Conservation (phyloP, 2,113 vertebrate genomes). For the Heloderma charlesbogerti region DNA sequence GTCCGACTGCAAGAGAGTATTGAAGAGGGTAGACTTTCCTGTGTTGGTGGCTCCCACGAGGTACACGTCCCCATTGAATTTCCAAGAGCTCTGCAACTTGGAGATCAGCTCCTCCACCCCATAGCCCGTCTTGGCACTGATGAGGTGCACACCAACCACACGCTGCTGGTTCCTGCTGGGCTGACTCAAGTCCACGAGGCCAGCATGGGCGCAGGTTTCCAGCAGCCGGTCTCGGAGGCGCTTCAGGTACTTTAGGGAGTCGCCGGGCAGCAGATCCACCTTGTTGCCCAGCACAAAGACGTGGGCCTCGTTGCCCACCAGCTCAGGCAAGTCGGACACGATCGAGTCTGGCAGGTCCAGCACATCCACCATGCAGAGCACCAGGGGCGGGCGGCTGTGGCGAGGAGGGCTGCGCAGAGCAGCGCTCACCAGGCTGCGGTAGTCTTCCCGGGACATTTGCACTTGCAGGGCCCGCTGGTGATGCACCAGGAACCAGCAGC, state of each 20-base stretch:
- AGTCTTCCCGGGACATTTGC: slow-evolving; percentile 77
- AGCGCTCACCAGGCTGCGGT: slow-evolving; percentile 72
- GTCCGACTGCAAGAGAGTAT: slow-evolving; percentile 87
- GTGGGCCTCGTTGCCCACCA: slow-evolving; percentile 65
- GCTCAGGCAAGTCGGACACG: slow-evolving; percentile 74
- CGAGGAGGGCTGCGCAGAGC: slow-evolving; percentile 60
- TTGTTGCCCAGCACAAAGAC: slow-evolving; percentile 90
- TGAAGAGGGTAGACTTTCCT: slow-evolving; percentile 95
- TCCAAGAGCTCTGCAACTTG: slow-evolving; percentile 88
- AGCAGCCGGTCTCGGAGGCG: slow-evolving; percentile 77
- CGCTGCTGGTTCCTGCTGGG: fast-evolving
- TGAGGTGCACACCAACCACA: slow-evolving; percentile 83
- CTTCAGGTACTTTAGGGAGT: slow-evolving; percentile 79
- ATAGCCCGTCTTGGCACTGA: slow-evolving; percentile 94
- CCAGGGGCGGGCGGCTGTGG: slow-evolving; percentile 77
- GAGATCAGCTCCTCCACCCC: slow-evolving; percentile 88
- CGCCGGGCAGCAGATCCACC: slow-evolving; percentile 85
- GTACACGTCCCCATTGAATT: slow-evolving; percentile 88
- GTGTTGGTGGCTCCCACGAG: slow-evolving; percentile 90
- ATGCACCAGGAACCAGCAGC: slow-evolving; percentile 85
- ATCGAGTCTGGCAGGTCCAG: slow-evolving; percentile 87
- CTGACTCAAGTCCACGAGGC: slow-evolving; percentile 43
- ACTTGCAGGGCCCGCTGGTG: slow-evolving; percentile 80
- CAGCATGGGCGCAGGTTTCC: slow-evolving; percentile 69
- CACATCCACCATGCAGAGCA: slow-evolving; percentile 88